phyloP scores from a whole-genome alignment of 1,140 invertebrate genomes.

The Pomacea maculata region DNA sequence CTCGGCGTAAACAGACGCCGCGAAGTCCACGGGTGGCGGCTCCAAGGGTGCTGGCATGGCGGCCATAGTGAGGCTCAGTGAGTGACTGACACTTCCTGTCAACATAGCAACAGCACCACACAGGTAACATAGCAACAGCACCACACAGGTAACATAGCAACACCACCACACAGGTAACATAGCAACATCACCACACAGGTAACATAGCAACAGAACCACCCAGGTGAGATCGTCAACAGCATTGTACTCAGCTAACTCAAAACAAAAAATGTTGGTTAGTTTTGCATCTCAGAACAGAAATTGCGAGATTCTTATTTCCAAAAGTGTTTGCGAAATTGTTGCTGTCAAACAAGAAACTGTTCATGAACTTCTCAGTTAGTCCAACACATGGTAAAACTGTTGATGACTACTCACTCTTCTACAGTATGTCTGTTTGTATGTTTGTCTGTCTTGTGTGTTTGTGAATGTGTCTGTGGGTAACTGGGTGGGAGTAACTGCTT shows the following conservation, averaged over 20 bases:
- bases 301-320: too few relatives aligned
- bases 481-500: neutral
- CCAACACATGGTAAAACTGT: neutral
- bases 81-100: neutral
- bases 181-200: too few relatives aligned
- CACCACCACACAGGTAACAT: neutral
- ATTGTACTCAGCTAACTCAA: too few relatives aligned
- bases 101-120: neutral
- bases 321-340: too few relatives aligned
- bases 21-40: constrained; percentile 35
- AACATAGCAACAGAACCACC: too few relatives aligned
- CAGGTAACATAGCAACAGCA: neutral
- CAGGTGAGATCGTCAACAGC: too few relatives aligned
- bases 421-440: neutral
- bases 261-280: too few relatives aligned
- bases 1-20: constrained; percentile 49
- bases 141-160: neutral
- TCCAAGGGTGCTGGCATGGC: constrained; percentile 2
- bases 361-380: neutral
- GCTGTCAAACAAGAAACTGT: neutral
- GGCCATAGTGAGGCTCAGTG: neutral
- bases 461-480: neutral
- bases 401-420: neutral
- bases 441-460: neutral
- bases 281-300: too few relatives aligned